phyloP scores from a whole-genome alignment of 2,113 vertebrate species.

The Charina bottae region DNA sequence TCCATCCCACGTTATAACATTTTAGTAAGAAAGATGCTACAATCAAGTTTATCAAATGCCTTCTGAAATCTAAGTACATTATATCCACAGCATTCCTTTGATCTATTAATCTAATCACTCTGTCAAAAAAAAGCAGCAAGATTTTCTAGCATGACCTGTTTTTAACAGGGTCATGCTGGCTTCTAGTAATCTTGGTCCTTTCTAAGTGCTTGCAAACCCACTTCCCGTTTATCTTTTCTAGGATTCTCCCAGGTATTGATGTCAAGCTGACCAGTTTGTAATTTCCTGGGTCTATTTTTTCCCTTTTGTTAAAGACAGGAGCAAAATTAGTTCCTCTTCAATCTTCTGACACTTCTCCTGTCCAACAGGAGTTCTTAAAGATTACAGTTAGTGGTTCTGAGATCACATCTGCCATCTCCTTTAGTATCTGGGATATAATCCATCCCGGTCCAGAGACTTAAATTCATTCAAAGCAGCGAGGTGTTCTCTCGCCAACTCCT shows the following conservation, averaged over 20 bases:
- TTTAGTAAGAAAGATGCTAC: background rate
- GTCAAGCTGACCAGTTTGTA: background rate
- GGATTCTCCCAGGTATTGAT: background rate
- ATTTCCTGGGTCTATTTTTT: background rate
- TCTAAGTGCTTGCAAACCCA: background rate
- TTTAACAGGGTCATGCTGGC: background rate
- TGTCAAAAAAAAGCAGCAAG: background rate
- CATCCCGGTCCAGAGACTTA: background rate
- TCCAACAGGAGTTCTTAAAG: background rate
- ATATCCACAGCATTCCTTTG: background rate
- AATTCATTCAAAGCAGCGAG: background rate
- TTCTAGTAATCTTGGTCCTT: background rate
- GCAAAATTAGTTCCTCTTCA: background rate
- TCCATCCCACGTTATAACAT: background rate
- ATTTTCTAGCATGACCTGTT: background rate
- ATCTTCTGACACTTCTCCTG: background rate
- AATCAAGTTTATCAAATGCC: too few relatives aligned
- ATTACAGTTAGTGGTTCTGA: background rate
- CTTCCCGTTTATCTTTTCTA: background rate
- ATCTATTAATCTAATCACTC: background rate
- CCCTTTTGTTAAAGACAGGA: background rate
- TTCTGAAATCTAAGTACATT: background rate
- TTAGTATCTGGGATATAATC: background rate
- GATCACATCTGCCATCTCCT: background rate
- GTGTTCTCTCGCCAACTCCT: background rate